Conservation (phyloP, 2,888 invertebrate genomes). For the Belgica antarctica region DNA sequence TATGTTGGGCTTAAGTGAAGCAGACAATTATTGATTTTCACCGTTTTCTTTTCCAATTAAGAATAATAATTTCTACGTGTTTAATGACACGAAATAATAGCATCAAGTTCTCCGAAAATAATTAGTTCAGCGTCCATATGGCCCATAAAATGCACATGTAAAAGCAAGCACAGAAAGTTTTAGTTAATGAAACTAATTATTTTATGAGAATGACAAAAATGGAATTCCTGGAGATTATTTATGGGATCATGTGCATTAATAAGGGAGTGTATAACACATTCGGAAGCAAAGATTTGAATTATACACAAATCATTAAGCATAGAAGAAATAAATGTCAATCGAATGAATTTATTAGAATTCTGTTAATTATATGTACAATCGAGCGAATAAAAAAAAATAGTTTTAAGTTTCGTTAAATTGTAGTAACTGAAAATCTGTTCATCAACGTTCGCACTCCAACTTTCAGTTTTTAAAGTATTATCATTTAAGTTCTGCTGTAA, state of each 20-base stretch:
- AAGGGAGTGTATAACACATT: not conserved
- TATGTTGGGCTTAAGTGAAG: not conserved
- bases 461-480: too few species aligned
- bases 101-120: conserved; percentile 38
- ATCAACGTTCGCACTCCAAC: too few species aligned
- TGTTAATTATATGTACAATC: too few species aligned
- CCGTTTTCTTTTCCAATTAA: not conserved
- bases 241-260: not conserved
- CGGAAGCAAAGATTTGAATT: not conserved
- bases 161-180: not conserved
- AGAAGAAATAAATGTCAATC: not conserved
- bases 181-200: conserved; percentile 25
- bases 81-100: conserved; percentile 39
- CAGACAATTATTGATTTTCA: not conserved
- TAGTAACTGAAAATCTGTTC: too few species aligned
- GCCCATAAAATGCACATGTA: conserved; percentile 8
- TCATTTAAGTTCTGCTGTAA: too few species aligned
- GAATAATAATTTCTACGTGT: not conserved
- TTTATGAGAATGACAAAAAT: conserved; percentile 8
- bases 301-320: not conserved
- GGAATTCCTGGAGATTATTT: not conserved
- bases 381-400: too few species aligned
- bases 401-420: too few species aligned
- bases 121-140: conserved; percentile 38
- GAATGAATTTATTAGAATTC: too few species aligned